Conservation (phyloP, 2,113 vertebrate species). For the Rhegmatorhina hoffmannsi region DNA sequence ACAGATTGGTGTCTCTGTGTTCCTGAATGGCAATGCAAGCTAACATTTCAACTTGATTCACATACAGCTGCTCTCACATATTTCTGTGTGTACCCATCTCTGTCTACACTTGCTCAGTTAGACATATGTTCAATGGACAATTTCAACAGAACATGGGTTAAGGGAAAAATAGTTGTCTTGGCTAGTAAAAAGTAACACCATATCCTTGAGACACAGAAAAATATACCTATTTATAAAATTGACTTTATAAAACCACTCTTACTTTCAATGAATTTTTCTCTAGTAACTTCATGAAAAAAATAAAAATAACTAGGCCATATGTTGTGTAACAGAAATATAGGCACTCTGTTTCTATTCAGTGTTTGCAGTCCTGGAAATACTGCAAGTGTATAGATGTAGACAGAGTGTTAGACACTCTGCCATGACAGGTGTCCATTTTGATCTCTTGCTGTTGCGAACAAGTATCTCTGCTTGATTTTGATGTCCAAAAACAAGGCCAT, state of each 20-base stretch:
- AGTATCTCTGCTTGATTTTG: neutral
- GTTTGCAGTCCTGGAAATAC: neutral
- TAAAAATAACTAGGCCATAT: neutral
- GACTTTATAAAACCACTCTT: neutral
- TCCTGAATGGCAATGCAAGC: neutral
- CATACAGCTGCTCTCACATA: neutral
- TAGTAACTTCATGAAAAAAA: neutral
- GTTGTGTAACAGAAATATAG: neutral
- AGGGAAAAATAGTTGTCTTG: constrained; percentile 34
- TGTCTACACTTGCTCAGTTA: neutral
- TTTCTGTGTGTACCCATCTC: neutral
- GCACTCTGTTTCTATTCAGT: neutral
- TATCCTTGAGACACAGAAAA: constrained; percentile 21
- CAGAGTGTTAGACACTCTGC: neutral
- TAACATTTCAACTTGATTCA: constrained; percentile 18
- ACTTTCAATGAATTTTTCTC: neutral
- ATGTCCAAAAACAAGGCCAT: neutral
- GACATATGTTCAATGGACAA: neutral
- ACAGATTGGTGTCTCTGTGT: neutral
- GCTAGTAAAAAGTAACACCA: neutral
- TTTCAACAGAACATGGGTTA: neutral
- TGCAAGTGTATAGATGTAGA: neutral
- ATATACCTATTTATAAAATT: neutral
- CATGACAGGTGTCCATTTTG: neutral
- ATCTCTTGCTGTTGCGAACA: neutral